Percentiles rank a stretch among this genome's conserved stretches.
Conservation (phyloP, 1,140 invertebrate species). For the Oncopodura yosiiana region DNA sequence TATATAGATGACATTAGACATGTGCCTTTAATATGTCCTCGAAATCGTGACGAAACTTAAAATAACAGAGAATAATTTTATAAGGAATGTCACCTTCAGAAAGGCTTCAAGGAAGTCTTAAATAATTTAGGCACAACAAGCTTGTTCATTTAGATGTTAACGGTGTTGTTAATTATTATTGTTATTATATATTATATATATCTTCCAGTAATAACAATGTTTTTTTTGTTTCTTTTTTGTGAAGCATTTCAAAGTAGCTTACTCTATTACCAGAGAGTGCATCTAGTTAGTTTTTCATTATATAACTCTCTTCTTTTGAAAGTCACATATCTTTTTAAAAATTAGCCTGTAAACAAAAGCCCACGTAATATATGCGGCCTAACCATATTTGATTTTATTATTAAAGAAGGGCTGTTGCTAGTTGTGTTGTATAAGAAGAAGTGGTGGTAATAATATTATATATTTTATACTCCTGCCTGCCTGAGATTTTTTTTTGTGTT, state of each 20-base stretch:
- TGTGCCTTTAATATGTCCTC: too few species aligned
- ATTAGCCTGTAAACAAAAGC: constrained; percentile 7
- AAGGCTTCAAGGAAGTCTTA: too few species aligned
- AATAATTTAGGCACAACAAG: too few species aligned
- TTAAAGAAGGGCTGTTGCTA: too few species aligned
- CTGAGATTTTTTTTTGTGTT: too few species aligned
- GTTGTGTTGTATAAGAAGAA: too few species aligned
- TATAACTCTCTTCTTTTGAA: neutral
- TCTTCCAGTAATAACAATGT: constrained; percentile 1
- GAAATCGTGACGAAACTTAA: too few species aligned
- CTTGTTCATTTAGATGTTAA: neutral
- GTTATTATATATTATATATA: neutral
- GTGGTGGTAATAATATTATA: too few species aligned
- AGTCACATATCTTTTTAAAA: neutral
- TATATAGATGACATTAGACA: too few species aligned
- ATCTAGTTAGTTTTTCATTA: neutral
- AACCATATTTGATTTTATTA: neutral
- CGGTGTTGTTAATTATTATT: neutral
- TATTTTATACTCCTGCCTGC: too few species aligned
- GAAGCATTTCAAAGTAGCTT: neutral
- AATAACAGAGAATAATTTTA: too few species aligned
- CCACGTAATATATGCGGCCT: neutral
- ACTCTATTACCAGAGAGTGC: neutral
- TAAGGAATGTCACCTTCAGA: too few species aligned
- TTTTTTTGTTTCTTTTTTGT: neutral